phyloP scores from a whole-genome alignment of 2,113 vertebrate genomes.

The Hypanus sabinus region DNA sequence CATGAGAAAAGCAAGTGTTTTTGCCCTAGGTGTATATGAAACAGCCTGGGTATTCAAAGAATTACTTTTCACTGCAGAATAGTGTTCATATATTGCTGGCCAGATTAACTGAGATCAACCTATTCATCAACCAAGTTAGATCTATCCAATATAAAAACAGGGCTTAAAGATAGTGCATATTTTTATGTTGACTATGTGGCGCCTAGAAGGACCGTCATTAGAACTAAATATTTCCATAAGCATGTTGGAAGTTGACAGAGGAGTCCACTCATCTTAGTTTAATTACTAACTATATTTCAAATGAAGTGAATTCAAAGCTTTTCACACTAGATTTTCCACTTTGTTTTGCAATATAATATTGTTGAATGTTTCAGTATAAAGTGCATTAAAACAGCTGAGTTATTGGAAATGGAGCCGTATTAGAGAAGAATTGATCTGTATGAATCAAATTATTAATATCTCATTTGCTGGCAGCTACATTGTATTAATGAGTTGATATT shows the following conservation, averaged over 20 bases:
- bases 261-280: background rate
- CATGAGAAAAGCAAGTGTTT: background rate
- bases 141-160: background rate
- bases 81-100: background rate
- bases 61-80: background rate
- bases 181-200: background rate
- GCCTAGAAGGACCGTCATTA: background rate
- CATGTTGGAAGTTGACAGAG: background rate
- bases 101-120: background rate
- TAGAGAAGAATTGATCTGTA: background rate
- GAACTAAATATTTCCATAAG: background rate
- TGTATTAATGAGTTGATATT: background rate
- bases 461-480: background rate
- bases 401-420: background rate
- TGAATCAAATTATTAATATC: background rate
- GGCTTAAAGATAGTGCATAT: background rate
- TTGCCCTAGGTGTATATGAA: background rate
- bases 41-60: background rate
- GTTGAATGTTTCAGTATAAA: background rate
- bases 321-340: background rate
- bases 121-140: background rate
- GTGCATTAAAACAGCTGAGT: background rate
- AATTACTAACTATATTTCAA: background rate
- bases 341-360: background rate
- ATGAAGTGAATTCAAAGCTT: background rate